Conservation (phyloP, 2,888 invertebrate species). For the Pristionchus maxplancki region DNA sequence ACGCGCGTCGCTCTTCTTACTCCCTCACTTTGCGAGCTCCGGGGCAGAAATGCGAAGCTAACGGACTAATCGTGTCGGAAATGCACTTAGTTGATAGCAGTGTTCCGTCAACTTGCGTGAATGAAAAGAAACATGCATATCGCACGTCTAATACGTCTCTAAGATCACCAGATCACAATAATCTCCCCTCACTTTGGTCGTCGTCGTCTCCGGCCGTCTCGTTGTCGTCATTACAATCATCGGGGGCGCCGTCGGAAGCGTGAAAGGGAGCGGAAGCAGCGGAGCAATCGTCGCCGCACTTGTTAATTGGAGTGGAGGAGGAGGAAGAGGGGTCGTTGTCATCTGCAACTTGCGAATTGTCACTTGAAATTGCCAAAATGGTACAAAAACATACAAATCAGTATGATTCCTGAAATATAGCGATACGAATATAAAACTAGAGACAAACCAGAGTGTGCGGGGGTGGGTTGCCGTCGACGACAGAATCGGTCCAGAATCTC, state of each 20-base stretch:
- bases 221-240: constrained; percentile 40
- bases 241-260: neutral
- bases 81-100: neutral
- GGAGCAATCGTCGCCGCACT: constrained; percentile 5
- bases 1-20: constrained; percentile 4
- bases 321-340: neutral
- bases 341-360: neutral
- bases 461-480: neutral
- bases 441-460: neutral
- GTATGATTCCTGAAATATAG: no score
- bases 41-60: neutral
- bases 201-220: neutral
- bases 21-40: neutral
- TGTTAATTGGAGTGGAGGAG: constrained; percentile 9
- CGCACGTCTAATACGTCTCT: no score
- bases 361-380: no score
- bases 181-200: neutral
- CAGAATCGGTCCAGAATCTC: constrained; percentile 68
- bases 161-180: neutral
- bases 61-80: neutral
- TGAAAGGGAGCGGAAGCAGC: constrained; percentile 35
- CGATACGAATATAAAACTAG: neutral
- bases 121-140: no score
- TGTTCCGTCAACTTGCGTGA: neutral
- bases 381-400: no score